phyloP scores from a whole-genome alignment of 1,140 invertebrate species.

The Ceratitis capitata region DNA sequence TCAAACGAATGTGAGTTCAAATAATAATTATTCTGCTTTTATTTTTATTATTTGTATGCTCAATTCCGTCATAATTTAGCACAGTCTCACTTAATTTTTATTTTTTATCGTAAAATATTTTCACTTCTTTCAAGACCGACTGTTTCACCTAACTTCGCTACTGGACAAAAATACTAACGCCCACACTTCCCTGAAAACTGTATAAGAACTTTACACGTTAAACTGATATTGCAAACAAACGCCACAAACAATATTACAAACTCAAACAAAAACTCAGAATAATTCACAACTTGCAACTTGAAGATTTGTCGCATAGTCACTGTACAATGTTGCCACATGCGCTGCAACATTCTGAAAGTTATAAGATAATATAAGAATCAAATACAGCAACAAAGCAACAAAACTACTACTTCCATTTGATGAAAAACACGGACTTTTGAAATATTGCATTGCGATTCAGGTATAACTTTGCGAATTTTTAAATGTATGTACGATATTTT shows the following conservation, averaged over 20 bases:
- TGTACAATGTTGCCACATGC: neutral
- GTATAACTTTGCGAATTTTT: neutral
- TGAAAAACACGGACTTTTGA: neutral
- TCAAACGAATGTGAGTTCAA: too few species aligned
- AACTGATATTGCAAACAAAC: neutral
- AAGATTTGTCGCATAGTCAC: neutral
- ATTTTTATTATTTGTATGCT: too few species aligned
- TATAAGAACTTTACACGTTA: neutral
- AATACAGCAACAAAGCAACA: neutral
- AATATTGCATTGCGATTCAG: neutral
- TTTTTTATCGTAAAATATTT: too few species aligned
- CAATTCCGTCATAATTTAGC: too few species aligned
- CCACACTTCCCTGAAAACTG: neutral
- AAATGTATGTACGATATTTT: neutral
- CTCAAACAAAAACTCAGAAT: neutral
- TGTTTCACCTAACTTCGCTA: too few species aligned
- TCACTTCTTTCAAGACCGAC: too few species aligned
- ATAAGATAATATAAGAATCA: neutral
- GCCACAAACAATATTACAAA: neutral
- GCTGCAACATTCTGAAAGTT: neutral
- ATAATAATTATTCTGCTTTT: too few species aligned
- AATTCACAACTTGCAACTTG: neutral
- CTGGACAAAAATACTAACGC: too few species aligned
- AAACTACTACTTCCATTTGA: neutral
- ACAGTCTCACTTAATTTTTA: too few species aligned